Percentiles rank a stretch among this genome's conserved stretches.
These are phyloP conservation scores for Platyrinchus mystaceus DNA, from an alignment of 2,797 vertebrate genomes.

Conservation along the genomic window DNA sequence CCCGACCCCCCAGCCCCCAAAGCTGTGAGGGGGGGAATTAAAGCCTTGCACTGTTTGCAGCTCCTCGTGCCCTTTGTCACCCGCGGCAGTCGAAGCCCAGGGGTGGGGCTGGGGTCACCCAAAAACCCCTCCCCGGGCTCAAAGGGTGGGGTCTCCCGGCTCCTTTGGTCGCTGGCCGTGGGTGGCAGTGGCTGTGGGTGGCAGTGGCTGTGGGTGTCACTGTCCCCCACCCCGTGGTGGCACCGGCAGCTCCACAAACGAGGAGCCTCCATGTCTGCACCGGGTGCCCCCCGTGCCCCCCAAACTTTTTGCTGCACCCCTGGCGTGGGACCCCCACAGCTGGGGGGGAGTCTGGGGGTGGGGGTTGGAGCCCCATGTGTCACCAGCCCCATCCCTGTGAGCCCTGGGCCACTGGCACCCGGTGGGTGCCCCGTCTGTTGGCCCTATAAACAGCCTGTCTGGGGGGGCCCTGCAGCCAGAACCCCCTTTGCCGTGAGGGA, in stretches of 20 bases:
- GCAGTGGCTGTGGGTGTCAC: neutral
- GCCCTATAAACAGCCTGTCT: neutral
- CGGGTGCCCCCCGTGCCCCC: neutral
- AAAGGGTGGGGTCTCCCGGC: no score
- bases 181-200: neutral
- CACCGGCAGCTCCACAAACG: accelerated
- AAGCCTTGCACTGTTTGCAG: slow-evolving; percentile 36
- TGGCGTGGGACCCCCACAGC: neutral
- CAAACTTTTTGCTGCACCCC: no score
- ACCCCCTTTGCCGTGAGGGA: neutral
- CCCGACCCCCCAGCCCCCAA: no score
- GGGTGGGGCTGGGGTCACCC: neutral
- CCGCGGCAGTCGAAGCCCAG: neutral
- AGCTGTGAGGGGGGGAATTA: neutral
- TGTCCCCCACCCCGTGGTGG: accelerated
- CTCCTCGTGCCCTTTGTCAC: neutral
- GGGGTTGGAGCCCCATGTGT: neutral
- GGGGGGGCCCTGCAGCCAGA: neutral
- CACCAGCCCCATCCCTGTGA: neutral
- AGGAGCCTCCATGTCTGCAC: accelerated
- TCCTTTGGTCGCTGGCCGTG: neutral
- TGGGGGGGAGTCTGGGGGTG: neutral
- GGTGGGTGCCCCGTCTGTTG: accelerated
- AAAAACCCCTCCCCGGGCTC: accelerated
- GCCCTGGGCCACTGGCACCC: neutral